phyloP scores from a whole-genome alignment of 2,113 vertebrate species.

The Erythrocercus mccallii region DNA sequence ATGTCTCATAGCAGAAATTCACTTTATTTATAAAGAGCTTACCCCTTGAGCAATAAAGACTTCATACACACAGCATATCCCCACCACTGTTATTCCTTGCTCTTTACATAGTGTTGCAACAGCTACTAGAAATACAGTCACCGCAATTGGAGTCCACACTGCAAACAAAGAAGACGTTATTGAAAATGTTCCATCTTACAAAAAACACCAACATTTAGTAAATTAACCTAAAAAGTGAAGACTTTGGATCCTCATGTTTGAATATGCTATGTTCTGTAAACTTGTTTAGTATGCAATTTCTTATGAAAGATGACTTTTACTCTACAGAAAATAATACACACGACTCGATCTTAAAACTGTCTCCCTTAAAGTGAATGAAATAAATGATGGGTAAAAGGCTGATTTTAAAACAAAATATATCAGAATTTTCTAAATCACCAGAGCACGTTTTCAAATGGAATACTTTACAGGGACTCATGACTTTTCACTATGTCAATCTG shows the following conservation, averaged over 20 bases:
- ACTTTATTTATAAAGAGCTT: constrained; percentile 62
- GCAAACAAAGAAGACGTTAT: constrained; percentile 29
- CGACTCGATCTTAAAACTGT: not conserved
- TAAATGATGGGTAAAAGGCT: not conserved
- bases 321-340: not conserved
- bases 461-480: not conserved
- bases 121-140: constrained; percentile 91
- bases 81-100: constrained; percentile 95
- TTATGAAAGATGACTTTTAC: not conserved
- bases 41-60: constrained; percentile 97
- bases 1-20: not conserved
- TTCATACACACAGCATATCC: constrained; percentile 95
- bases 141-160: constrained; percentile 92
- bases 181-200: not conserved
- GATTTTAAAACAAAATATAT: not conserved
- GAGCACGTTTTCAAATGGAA: not conserved
- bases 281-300: not conserved
- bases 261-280: not conserved
- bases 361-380: not conserved
- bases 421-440: not conserved
- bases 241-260: not conserved
- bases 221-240: not conserved
- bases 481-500: not conserved
- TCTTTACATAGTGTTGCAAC: constrained; percentile 95
- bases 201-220: not conserved